Percentiles rank a stretch among this genome's conserved stretches.
These are phyloP conservation scores for Anguilla pacifica DNA, from an alignment of 2,797 vertebrate species.

Conservation along the genomic window DNA sequence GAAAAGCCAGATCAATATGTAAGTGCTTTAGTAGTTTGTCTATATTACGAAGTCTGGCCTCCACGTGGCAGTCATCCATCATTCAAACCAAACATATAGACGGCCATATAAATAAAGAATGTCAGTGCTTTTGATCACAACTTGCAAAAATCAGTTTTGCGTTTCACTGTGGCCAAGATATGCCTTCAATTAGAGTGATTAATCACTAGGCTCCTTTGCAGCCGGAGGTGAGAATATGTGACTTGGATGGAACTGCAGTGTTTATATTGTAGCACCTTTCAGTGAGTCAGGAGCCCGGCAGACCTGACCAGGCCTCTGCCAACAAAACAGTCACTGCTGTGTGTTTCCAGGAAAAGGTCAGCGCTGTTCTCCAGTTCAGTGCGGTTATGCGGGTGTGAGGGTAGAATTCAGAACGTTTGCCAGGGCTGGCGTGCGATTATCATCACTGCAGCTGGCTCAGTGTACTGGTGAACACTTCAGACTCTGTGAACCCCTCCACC, in stretches of 20 bases:
- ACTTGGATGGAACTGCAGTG: background rate
- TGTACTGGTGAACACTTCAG: constrained; percentile 32
- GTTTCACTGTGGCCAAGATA: background rate
- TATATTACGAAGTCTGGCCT: constrained; percentile 4
- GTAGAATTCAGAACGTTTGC: constrained; percentile 27
- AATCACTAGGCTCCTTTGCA: background rate
- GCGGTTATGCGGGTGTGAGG: constrained; percentile 37
- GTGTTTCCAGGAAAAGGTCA: constrained; percentile 35
- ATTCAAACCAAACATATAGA: background rate
- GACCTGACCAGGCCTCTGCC: background rate
- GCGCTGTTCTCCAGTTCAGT: constrained; percentile 38
- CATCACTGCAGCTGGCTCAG: constrained; percentile 7
- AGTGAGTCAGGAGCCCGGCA: background rate
- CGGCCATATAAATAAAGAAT: background rate
- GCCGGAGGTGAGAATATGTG: background rate
- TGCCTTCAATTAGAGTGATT: constrained; percentile 20
- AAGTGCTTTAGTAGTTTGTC: background rate
- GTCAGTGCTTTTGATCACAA: background rate
- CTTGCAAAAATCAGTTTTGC: background rate
- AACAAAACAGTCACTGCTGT: constrained; percentile 1
- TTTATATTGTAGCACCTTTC: background rate
- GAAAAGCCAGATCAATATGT: background rate
- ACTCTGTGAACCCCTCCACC: background rate
- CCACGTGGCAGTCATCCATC: constrained; percentile 14
- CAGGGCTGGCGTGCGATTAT: background rate